phyloP scores from a whole-genome alignment of 2,113 vertebrate species.

The Eudyptes chrysolophus region DNA sequence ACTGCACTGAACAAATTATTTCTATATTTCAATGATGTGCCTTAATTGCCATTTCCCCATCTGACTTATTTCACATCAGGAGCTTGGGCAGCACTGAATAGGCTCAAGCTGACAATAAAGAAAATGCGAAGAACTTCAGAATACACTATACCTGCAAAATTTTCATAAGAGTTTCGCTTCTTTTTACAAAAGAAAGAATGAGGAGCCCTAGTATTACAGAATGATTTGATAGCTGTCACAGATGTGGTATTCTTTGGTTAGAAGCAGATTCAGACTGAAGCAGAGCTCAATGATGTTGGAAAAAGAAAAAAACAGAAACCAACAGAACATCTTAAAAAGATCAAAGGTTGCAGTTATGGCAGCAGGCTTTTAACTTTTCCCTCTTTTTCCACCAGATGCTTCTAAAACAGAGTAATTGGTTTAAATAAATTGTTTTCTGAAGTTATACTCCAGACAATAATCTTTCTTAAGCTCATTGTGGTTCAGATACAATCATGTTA shows the following conservation, averaged over 20 bases:
- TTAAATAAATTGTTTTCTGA: not conserved
- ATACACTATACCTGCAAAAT: not conserved
- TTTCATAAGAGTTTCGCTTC: not conserved
- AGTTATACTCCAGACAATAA: not conserved
- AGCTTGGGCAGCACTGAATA: not conserved
- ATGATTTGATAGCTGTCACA: not conserved
- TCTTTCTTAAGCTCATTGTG: not conserved
- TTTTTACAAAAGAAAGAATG: not conserved
- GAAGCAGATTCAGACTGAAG: not conserved
- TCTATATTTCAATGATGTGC: not conserved
- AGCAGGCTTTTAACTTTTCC: not conserved
- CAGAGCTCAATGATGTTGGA: not conserved
- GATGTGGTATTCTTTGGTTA: not conserved
- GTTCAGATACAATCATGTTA: not conserved
- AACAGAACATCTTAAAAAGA: not conserved
- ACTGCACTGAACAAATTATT: not conserved
- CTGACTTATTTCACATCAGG: not conserved
- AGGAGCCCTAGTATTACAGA: rapidly evolving
- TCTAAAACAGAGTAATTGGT: not conserved
- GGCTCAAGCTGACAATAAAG: not conserved
- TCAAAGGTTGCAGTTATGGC: not conserved
- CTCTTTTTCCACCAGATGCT: not conserved
- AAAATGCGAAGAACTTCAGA: not conserved
- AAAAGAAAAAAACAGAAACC: not conserved
- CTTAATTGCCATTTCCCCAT: not conserved